Conservation (phyloP, 1,140 invertebrate genomes). For the Drosophila grimshawi region DNA sequence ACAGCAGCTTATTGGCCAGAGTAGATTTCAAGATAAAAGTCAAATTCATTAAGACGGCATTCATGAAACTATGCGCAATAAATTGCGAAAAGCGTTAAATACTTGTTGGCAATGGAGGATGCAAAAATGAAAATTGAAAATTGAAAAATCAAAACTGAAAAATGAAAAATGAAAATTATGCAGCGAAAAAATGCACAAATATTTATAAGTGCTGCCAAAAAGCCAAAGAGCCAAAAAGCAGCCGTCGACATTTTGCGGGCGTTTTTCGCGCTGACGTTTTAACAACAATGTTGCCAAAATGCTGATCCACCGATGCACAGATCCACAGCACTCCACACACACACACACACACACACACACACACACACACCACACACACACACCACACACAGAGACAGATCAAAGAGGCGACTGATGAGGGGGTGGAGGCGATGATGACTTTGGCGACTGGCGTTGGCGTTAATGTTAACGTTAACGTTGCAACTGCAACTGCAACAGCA, state of each 20-base stretch:
- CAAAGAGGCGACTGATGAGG: neutral
- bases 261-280: constrained; percentile 44
- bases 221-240: too few relatives aligned
- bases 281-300: constrained; percentile 68
- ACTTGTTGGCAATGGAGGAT: constrained; percentile 16
- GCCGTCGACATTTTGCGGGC: constrained; percentile 2
- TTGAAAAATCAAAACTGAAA: too few relatives aligned
- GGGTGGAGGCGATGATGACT: constrained; percentile 36
- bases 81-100: constrained; percentile 37
- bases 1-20: constrained; percentile 19
- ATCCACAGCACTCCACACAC: constrained; percentile 10
- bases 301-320: constrained; percentile 22
- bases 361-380: neutral
- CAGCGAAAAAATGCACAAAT: constrained; percentile 4
- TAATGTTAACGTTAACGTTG: neutral
- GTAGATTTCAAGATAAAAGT: constrained; percentile 37
- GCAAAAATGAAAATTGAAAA: constrained; percentile 29
- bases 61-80: constrained; percentile 29
- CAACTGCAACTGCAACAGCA: constrained; percentile 14
- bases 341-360: neutral
- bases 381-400: neutral
- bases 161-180: constrained; percentile 12
- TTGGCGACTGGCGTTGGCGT: constrained; percentile 57
- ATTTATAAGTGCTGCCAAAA: constrained; percentile 21
- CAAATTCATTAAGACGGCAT: constrained; percentile 33